Base-by-base conservation (phyloP, 1,140 invertebrate genomes). In the Bombus cullumanus region DNA sequence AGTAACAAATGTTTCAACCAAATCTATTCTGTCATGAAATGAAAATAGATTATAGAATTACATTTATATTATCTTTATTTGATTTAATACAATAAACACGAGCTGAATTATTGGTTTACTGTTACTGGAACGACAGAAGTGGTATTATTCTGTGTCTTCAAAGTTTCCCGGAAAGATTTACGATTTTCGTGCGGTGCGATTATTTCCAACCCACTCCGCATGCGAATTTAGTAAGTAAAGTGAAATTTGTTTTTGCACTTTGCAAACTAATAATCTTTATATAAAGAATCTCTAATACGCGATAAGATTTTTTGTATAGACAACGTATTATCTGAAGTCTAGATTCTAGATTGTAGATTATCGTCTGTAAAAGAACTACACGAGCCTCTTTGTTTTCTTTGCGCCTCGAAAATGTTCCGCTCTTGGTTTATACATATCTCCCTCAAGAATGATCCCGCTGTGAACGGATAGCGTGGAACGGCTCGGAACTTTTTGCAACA, bases 401-500 rank as follows among this genome's bases (percentile, higher is more conserved):
- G 28, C n/a, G 15, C 2, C 39, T 76, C 34, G 25, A 62, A 9
- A 47, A 68, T 62, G 39, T 59, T 41, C 66, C 53, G 39, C 31
- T 13, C 59, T n/a, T 8, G 1, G 10, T 34, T 15, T 31, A 53
- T 76, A 28, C 34, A 6, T 41, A 47, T 47, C 25, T n/a, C 13
- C 41, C 39, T 28, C 43, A 5, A 53, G 57, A 83, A 73, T 43
- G 39, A 41, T 75, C 71, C 39, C 69, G 71, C 41, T 83, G 64
- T 39, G 47, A 83, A 34, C 37, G 57, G 41, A 57, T 83, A 28
- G 73, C 73, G 39, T 76, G 62, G 76, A 86, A 57, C 78, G 62
- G 82, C 75, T 25, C 6, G 64, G 47, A 74, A 59, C 34, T 88
- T 89, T 89, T 89, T 86, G 39, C 81, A 69, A 83, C 79, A 77